These are phyloP conservation scores for Madoqua kirkii DNA, from an alignment of 2,113 vertebrate genomes.

Conservation along the genomic window DNA sequence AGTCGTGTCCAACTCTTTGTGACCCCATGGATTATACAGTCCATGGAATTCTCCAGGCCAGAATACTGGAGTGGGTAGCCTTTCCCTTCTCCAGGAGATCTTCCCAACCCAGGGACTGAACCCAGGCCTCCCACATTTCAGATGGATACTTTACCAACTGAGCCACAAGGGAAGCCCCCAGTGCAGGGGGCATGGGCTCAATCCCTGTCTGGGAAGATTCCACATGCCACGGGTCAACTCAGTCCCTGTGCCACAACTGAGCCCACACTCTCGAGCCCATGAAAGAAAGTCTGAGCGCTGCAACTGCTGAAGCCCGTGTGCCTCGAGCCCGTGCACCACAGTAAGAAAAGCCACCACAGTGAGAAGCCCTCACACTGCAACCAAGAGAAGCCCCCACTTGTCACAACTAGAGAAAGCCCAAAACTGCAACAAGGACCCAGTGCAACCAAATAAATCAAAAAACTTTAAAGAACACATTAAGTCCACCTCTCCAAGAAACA, in stretches of 20 bases:
- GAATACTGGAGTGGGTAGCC: not conserved
- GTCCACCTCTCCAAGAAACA: not conserved
- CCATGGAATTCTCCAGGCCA: not conserved
- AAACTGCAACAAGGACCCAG: not conserved
- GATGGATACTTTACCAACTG: not conserved
- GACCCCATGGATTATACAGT: not conserved
- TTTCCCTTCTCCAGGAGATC: not conserved
- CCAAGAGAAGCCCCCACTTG: not conserved
- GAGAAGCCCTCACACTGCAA: not conserved
- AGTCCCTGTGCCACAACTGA: not conserved
- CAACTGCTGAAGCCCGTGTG: not conserved
- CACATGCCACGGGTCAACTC: not conserved
- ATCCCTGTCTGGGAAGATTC: not conserved
- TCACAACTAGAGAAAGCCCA: not conserved
- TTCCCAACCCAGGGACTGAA: not conserved
- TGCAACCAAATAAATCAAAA: not conserved
- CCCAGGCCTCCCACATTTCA: not conserved
- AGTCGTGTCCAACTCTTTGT: fast-evolving
- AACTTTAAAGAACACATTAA: not conserved
- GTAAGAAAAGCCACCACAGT: not conserved
- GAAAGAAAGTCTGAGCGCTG: not conserved
- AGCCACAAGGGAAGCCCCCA: not conserved
- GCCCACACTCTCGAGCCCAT: not conserved
- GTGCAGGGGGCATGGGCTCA: not conserved
- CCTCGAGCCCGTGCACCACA: not conserved